These are phyloP conservation scores for Lasiommata megera DNA, from an alignment of 2,888 invertebrate genomes.

Conservation along the genomic window DNA sequence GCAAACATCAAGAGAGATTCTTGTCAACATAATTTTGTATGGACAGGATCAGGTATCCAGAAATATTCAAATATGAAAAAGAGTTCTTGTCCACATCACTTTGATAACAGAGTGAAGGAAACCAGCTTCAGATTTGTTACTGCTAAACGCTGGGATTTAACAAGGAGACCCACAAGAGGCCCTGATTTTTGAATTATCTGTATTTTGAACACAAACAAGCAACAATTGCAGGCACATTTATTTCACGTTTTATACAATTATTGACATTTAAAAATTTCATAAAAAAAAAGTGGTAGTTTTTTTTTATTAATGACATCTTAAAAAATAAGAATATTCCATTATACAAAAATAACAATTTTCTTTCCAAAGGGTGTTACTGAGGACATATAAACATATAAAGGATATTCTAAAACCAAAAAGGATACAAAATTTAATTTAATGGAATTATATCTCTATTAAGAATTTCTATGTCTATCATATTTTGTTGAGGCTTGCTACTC, in stretches of 20 bases:
- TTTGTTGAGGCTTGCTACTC: no score
- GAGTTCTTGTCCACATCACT: not conserved
- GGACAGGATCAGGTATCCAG: no score
- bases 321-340: not conserved
- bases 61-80: not conserved
- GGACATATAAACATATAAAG: no score
- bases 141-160: constrained; percentile 58
- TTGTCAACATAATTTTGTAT: no score
- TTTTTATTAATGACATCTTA: not conserved
- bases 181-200: constrained; percentile 55
- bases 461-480: no score
- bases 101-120: constrained; percentile 9
- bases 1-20: not conserved
- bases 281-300: not conserved
- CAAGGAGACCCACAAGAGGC: constrained; percentile 48
- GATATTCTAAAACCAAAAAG: no score
- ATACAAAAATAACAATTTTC: not conserved
- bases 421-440: no score
- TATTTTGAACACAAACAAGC: constrained; percentile 6
- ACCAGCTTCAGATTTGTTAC: constrained; percentile 27
- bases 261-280: no score
- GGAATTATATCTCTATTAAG: no score
- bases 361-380: no score
- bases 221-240: no score
- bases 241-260: no score